Percentiles rank a stretch among this genome's conserved stretches.
These are phyloP conservation scores for Oeneis ivallda DNA, from an alignment of 2,888 invertebrate genomes.

Conservation along the genomic window DNA sequence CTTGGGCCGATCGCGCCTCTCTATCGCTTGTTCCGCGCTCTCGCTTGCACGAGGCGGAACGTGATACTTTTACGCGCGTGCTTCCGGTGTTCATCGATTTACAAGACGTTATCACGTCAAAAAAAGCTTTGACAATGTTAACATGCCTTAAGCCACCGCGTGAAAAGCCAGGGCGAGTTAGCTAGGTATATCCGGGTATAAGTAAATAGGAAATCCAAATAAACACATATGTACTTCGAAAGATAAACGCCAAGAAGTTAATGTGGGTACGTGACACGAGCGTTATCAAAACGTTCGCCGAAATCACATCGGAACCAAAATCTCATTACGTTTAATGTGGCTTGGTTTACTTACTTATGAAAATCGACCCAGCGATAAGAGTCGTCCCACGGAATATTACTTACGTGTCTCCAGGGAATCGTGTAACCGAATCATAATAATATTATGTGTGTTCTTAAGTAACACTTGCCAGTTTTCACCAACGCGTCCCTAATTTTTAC, in stretches of 20 bases:
- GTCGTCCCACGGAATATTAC: conserved; percentile 9
- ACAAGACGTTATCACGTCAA: too few relatives aligned
- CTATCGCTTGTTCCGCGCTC: too few relatives aligned
- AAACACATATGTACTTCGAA: background rate
- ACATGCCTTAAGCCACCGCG: too few relatives aligned
- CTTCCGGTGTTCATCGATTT: too few relatives aligned
- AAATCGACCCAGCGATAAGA: conserved; percentile 21
- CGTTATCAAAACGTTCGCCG: conserved; percentile 27
- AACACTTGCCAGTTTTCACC: background rate
- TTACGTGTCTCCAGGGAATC: background rate
- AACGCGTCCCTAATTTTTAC: too few relatives aligned
- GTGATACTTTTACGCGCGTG: too few relatives aligned
- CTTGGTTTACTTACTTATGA: conserved; percentile 29
- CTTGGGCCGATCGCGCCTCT: too few relatives aligned
- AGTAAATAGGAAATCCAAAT: background rate
- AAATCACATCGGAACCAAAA: conserved; percentile 33
- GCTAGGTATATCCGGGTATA: background rate
- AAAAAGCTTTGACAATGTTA: too few relatives aligned
- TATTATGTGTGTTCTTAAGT: background rate
- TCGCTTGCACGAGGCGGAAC: too few relatives aligned
- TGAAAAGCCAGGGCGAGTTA: too few relatives aligned
- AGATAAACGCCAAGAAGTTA: conserved; percentile 26
- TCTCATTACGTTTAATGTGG: conserved; percentile 33
- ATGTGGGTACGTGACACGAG: conserved; percentile 14
- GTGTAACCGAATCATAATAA: background rate